Base-by-base conservation (phyloP, 2,888 invertebrate species). In the Oligia fasciuncula region DNA sequence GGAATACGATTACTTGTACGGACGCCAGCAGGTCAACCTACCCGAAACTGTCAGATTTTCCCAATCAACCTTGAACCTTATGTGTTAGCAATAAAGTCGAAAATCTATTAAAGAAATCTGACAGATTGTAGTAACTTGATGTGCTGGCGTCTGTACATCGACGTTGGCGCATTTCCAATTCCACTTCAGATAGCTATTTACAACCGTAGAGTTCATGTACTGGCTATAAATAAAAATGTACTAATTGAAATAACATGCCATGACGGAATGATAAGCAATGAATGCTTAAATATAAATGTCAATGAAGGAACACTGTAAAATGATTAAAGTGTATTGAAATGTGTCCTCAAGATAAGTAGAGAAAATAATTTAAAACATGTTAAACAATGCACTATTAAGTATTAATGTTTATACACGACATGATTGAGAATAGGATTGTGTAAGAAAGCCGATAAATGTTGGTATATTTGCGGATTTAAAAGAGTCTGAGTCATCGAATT, bases 81-180 rank as follows among this genome's bases (percentile, higher is more conserved):
- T n/a, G n/a, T n/a, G n/a, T n/a, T n/a, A n/a, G n/a, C n/a, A n/a
- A n/a, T n/a, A n/a, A n/a, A n/a, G n/a, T n/a, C n/a, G n/a, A n/a
- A n/a, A n/a, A n/a, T n/a, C n/a, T n/a, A n/a, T n/a, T n/a, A n/a
- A n/a, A n/a, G n/a, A n/a, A n/a, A n/a, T n/a, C n/a, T n/a, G n/a
- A n/a, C n/a, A n/a, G n/a, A n/a, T n/a, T n/a, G n/a, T n/a, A n/a
- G n/a, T n/a, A n/a, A n/a, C n/a, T n/a, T n/a, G n/a, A n/a, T n/a
- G n/a, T n/a, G n/a, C n/a, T n/a, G n/a, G n/a, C n/a, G n/a, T n/a
- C n/a, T n/a, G n/a, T n/a, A 93, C 93, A 94, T 93, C 93, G 91
- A 91, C 88, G 91, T 93, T 96, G 96, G 96, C 95, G 85, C 90
- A 91, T 93, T 91, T 95, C 95, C 95, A 96, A 94, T 92, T 93